Percentiles rank a stretch among this genome's conserved stretches.
Conservation (phyloP, 1,140 invertebrate species). For the Monochamus saltuarius region DNA sequence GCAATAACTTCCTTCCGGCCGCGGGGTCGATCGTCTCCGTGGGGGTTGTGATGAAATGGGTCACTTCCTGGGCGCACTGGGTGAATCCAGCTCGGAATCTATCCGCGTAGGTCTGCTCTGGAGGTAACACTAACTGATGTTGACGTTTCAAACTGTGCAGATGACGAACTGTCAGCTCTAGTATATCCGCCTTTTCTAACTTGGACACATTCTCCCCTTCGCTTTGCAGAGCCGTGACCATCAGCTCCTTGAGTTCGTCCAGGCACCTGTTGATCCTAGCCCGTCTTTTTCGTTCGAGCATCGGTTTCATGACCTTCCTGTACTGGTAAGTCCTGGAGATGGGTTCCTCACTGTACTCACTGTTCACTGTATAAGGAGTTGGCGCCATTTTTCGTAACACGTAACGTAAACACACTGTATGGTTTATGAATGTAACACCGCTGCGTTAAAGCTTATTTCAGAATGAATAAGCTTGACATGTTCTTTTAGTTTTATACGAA, state of each 20-base stretch:
- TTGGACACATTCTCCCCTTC: slow-evolving; percentile 90
- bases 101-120: slow-evolving; percentile 71
- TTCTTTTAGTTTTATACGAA: slow-evolving; percentile 37
- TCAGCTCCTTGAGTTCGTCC: slow-evolving; percentile 89
- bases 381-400: slow-evolving; percentile 39
- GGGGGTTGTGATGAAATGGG: slow-evolving; percentile 66
- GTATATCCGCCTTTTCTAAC: slow-evolving; percentile 94
- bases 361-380: slow-evolving; percentile 40
- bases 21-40: slow-evolving; percentile 48
- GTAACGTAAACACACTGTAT: slow-evolving; percentile 5
- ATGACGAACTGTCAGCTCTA: slow-evolving; percentile 92
- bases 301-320: slow-evolving; percentile 93
- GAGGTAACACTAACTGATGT: slow-evolving; percentile 63
- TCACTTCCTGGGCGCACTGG: slow-evolving; percentile 89
- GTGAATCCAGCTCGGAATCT: slow-evolving; percentile 87
- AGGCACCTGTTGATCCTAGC: slow-evolving; percentile 93
- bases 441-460: slow-evolving; percentile 14
- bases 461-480: slow-evolving; percentile 31
- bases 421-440: neutral
- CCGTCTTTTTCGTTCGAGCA: slow-evolving; percentile 90
- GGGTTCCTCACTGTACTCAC: slow-evolving; percentile 56
- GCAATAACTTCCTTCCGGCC: slow-evolving; percentile 52
- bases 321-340: slow-evolving; percentile 88
- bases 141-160: slow-evolving; percentile 80
- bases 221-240: slow-evolving; percentile 81